These are phyloP conservation scores for Uloborus diversus DNA, from an alignment of 1,140 invertebrate genomes.

Conservation along the genomic window DNA sequence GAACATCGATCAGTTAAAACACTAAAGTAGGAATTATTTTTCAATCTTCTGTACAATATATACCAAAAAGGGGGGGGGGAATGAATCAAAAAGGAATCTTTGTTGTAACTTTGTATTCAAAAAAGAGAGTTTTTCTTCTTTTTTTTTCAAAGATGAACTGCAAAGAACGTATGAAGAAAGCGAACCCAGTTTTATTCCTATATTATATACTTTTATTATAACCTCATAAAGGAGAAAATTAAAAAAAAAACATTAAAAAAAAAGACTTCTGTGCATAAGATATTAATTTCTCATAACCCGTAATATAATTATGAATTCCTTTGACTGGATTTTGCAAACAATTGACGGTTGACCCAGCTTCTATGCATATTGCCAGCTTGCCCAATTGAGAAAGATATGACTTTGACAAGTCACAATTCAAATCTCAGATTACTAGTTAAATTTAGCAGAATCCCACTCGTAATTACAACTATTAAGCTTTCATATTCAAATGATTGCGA, in stretches of 20 bases:
- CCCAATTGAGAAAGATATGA: not conserved
- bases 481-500: constrained; percentile 41
- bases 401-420: constrained; percentile 32
- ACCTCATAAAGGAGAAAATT: not conserved
- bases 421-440: constrained; percentile 28
- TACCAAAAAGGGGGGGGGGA: too few species aligned
- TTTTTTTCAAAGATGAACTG: too few species aligned
- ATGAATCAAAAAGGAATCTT: too few species aligned
- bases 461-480: constrained; percentile 40
- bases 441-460: constrained; percentile 6
- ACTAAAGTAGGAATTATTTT: too few species aligned
- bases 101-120: too few species aligned
- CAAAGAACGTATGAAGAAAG: too few species aligned
- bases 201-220: too few species aligned
- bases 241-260: not conserved
- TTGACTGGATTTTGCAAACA: not conserved
- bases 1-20: too few species aligned
- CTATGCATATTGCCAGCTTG: not conserved
- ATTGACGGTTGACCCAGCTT: not conserved
- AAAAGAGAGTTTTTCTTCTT: too few species aligned
- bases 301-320: not conserved
- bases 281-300: too few species aligned
- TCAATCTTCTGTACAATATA: too few species aligned
- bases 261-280: not conserved
- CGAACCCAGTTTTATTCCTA: too few species aligned